These are phyloP conservation scores for Orthonyx spaldingii DNA, from an alignment of 2,113 vertebrate species.

Conservation along the genomic window DNA sequence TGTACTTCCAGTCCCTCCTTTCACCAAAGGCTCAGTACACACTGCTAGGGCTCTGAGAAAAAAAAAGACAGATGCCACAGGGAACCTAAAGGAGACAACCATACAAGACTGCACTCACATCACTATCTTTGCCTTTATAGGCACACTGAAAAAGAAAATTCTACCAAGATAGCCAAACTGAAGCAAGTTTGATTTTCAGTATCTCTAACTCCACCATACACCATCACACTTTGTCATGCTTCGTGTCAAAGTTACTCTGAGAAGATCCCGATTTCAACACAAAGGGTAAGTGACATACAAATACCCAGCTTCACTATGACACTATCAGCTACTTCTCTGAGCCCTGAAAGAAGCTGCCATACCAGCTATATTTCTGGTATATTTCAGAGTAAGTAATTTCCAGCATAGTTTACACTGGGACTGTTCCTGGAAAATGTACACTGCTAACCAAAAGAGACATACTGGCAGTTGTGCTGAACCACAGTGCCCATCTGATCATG, in stretches of 20 bases:
- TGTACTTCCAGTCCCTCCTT: not conserved
- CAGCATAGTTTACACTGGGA: not conserved
- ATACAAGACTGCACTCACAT: not conserved
- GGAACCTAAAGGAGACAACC: not conserved
- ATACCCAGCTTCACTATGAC: not conserved
- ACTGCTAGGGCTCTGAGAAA: not conserved
- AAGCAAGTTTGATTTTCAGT: not conserved
- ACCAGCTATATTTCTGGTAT: not conserved
- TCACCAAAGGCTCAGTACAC: not conserved
- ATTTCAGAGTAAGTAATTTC: not conserved
- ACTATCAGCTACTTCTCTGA: not conserved
- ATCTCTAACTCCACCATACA: not conserved
- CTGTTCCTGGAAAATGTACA: not conserved
- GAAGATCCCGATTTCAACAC: not conserved
- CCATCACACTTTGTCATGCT: not conserved
- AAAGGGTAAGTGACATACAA: not conserved
- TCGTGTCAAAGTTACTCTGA: not conserved
- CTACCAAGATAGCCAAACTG: not conserved
- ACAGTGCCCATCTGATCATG: not conserved
- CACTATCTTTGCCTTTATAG: not conserved
- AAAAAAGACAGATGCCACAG: fast-evolving
- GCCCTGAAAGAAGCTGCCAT: not conserved
- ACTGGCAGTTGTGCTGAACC: not conserved
- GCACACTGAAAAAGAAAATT: not conserved
- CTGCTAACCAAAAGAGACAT: not conserved